phyloP scores from a whole-genome alignment of 1,140 invertebrate genomes.

The Drosophila bocki region DNA sequence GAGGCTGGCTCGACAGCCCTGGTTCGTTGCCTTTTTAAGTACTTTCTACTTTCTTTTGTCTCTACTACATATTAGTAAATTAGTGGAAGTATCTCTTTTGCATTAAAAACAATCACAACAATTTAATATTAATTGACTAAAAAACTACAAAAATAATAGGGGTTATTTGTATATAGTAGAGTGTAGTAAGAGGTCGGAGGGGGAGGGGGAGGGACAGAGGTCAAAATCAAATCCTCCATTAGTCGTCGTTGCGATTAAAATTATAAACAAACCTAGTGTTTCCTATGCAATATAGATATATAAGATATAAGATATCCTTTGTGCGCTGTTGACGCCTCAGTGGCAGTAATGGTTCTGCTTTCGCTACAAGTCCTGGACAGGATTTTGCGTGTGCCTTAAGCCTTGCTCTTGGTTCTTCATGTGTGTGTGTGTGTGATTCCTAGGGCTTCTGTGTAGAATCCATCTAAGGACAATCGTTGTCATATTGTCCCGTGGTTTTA shows the following conservation, averaged over 20 bases:
- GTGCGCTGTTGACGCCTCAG: constrained; percentile 78
- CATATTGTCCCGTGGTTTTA: constrained; percentile 71
- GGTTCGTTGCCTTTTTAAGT: constrained; percentile 78
- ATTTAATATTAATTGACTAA: constrained; percentile 84
- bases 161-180: constrained; percentile 67
- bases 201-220: constrained; percentile 47
- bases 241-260: constrained; percentile 80
- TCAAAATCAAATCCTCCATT: constrained; percentile 85
- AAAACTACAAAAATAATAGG: constrained; percentile 80
- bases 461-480: constrained; percentile 62
- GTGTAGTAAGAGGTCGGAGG: constrained; percentile 53
- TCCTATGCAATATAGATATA: constrained; percentile 61
- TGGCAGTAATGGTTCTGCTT: constrained; percentile 65
- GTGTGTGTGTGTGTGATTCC: constrained; percentile 55
- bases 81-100: constrained; percentile 78
- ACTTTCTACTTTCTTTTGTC: constrained; percentile 55
- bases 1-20: not conserved
- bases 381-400: constrained; percentile 6
- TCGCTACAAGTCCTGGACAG: constrained; percentile 17
- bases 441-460: constrained; percentile 39
- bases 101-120: constrained; percentile 85
- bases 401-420: constrained; percentile 18
- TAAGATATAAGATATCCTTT: constrained; percentile 56
- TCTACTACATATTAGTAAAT: constrained; percentile 71
- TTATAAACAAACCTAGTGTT: constrained; percentile 77